Evolutionary conservation across 2,113 vertebrate species (phyloP), one percentile per base, ranked within the genome.

Genomic region (Psephotus haematonotus): DNA sequence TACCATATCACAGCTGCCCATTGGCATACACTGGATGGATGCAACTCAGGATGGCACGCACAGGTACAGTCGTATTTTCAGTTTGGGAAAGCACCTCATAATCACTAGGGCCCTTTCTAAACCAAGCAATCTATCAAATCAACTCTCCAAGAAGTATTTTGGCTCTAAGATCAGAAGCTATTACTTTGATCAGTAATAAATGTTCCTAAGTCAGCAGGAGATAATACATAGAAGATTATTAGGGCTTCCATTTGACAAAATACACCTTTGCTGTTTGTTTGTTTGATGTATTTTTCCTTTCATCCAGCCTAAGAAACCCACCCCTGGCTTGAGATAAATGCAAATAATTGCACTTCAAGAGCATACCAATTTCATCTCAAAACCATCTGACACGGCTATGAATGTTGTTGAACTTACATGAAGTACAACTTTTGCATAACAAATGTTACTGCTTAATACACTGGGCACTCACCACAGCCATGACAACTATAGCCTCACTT

Each of bases 401-500:
- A 39, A 28, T 17, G 49, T 13, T 24, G 41, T 2, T 50, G 46
- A 84, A 52, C 19, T 33, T 41, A 19, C 2, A 13, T 28, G 23
- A 72, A 60, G 20, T 41, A 44, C 44, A 35, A 23, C n/a, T 43
- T 94, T 31, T 64, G 31, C 55, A 10, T 7, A 67, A 37, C 24
- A 63, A 47, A n/a, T 11, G 3, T 43, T 50, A 31, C 18, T 29
- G 29, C 22, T 72, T 15, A 19, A 7, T 20, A 35, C 13, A n/a
- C 9, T 3, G 27, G 10, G 11, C 53, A 37, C 49, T 76, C 50
- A 31, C 6, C 20, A 24, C 9, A 78, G 72, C 46, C 10, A 7
- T 0, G 2, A 43, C n/a, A 20, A 31, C 41, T 22, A 18, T 0
- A 82, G 39, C 11, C 24, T 59, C 57, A 59, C 84, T 68, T 4